Evolutionary conservation across 2,113 vertebrate genomes (phyloP).

Genomic region (Sterna hirundo): DNA sequence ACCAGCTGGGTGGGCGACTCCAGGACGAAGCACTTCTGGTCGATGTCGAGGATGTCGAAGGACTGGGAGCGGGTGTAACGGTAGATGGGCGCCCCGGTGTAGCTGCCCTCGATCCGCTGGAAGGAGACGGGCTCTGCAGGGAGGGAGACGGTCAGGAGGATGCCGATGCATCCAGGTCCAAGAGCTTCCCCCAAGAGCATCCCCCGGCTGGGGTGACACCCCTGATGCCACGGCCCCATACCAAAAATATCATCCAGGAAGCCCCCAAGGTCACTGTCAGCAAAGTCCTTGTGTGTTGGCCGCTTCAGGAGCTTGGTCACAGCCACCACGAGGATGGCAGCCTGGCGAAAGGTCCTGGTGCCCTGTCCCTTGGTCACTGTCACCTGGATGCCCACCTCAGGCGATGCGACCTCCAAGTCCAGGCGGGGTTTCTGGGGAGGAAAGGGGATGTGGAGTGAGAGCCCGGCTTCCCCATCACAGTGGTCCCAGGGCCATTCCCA

Average conservation of each 20-base stretch:
- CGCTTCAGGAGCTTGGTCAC: neutral
- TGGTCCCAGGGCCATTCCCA: neutral
- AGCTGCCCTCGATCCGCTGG: neutral
- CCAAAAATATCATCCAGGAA: constrained; percentile 32
- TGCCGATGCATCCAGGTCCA: neutral
- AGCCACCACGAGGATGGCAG: neutral
- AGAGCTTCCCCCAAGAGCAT: neutral
- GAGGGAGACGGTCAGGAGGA: neutral
- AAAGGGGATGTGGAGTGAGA: neutral
- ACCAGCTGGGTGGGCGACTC: constrained; percentile 54
- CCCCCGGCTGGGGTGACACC: neutral
- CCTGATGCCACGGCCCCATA: neutral
- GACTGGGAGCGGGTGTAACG: constrained; percentile 61
- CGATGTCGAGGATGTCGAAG: constrained; percentile 32
- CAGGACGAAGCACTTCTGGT: constrained; percentile 44
- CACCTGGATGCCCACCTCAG: neutral
- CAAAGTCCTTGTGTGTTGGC: neutral
- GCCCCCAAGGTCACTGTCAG: constrained; percentile 13
- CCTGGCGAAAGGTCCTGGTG: neutral
- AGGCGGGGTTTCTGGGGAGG: neutral
- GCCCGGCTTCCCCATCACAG: neutral
- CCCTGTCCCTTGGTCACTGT: neutral
- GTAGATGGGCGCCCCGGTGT: neutral
- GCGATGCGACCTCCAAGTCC: neutral
- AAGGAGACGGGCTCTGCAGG: constrained; percentile 17